phyloP scores from a whole-genome alignment of 2,113 vertebrate genomes.

The Cranoglanis bouderius region DNA sequence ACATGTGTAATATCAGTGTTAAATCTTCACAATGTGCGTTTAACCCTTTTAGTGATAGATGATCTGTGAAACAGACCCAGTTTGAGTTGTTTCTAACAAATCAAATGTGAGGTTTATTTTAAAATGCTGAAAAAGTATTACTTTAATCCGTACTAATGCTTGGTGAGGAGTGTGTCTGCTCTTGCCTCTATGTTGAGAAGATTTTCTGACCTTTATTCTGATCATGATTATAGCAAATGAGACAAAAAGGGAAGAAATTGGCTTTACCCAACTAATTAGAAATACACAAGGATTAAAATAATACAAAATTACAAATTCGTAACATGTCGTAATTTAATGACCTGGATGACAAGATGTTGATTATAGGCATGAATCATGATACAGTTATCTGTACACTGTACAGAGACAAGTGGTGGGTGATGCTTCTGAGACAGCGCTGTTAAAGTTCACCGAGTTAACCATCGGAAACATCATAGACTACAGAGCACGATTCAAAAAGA shows the following conservation, averaged over 20 bases:
- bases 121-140: too few species aligned
- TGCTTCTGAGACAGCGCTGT: slow-evolving; percentile 85
- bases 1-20: too few species aligned
- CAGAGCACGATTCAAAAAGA: slow-evolving; percentile 85
- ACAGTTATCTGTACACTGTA: not conserved
- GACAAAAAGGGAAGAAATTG: not conserved
- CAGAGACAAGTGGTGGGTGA: slow-evolving; percentile 80
- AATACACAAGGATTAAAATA: not conserved
- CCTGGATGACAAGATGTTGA: not conserved
- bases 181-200: too few species aligned
- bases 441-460: slow-evolving; percentile 88
- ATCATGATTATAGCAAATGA: not conserved
- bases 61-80: not conserved
- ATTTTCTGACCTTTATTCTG: too few species aligned
- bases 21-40: not conserved
- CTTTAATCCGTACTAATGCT: too few species aligned
- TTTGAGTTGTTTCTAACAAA: not conserved
- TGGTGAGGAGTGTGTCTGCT: too few species aligned
- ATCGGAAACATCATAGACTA: slow-evolving; percentile 76
- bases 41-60: not conserved
- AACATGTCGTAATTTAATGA: not conserved
- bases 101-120: too few species aligned
- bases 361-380: not conserved
- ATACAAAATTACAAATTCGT: not conserved
- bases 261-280: not conserved